Conservation (phyloP, 2,888 invertebrate genomes). For the Baccha elongata region DNA sequence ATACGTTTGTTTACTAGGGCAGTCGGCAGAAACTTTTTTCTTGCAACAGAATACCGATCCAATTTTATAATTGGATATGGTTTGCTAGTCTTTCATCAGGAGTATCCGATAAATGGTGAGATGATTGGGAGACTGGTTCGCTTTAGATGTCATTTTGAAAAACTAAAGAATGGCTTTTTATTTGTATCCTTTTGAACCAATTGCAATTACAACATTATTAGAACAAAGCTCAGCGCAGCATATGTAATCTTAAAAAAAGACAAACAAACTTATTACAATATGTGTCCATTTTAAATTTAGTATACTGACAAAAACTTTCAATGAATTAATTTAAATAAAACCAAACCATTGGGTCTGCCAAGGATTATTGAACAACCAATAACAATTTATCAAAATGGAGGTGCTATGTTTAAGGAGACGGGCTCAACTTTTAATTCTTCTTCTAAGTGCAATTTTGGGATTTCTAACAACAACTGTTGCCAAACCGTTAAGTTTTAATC, state of each 20-base stretch:
- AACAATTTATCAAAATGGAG: conserved; percentile 50
- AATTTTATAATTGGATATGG: too few species aligned
- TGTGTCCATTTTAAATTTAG: conserved; percentile 32
- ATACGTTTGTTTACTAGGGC: too few species aligned
- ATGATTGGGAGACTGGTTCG: too few species aligned
- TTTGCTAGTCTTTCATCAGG: too few species aligned
- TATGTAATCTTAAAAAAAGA: background rate
- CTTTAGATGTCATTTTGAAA: too few species aligned
- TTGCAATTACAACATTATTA: too few species aligned
- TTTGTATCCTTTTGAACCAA: too few species aligned
- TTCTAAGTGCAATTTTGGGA: conserved; percentile 78
- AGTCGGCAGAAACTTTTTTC: too few species aligned
- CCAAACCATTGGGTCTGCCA: conserved; percentile 14
- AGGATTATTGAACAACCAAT: background rate
- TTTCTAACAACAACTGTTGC: conserved; percentile 79
- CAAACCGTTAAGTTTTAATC: conserved; percentile 80
- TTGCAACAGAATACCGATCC: too few species aligned
- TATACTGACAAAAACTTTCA: background rate
- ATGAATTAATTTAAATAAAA: conserved; percentile 31
- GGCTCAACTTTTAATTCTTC: conserved; percentile 77
- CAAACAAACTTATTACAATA: background rate
- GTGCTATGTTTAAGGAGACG: conserved; percentile 75
- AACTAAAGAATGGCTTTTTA: too few species aligned
- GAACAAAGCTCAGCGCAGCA: too few species aligned
- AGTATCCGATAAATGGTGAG: too few species aligned